Evolutionary conservation across 1,140 invertebrate species (phyloP), one percentile per base, ranked within the genome.

Genomic region (Pantala flavescens): DNA sequence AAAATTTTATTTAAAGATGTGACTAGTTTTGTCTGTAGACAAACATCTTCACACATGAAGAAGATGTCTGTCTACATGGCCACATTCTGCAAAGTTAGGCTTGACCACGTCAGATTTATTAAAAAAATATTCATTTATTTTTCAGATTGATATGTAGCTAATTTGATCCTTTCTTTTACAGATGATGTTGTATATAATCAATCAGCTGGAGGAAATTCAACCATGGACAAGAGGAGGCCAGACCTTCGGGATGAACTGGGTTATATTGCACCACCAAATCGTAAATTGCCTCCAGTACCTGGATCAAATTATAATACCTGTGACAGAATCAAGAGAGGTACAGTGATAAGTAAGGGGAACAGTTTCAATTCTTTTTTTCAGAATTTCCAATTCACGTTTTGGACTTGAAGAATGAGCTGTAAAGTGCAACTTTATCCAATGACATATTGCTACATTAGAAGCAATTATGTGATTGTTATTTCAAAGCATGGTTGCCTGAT

Each of bases 251-350:
- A 95, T 81, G 93, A 96, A 82, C 86, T 96, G 9, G 94, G 93
- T 36, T 96, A 96, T 83, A 95, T 96, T 81, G 93, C 94, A 0
- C 94, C 93, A 36, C 94, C 94, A 43, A 96, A 96, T 82, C 87
- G 94, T 76, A 95, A 96, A 83, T 85, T 95, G 70, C 94, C 93
- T 11, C 93, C 93, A 14, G 93, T 96, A 2, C 94, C 93, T 55
- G 93, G 93, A 75, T 94, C 93, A 21, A 94, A 95, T 83, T 95
- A 95, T 84, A 95, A 94, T 82, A 96, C 94, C 28, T 95, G 93
- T 83, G 93, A 95, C 86, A 88, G 93, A 79, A 94, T 95, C 85
- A 95, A 95, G 87, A 87, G 93, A 88, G 93, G 93, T 89, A 93
- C 90, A 85, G 90, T 91, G 77, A 91, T 93, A 88, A 92, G 91